Base-by-base conservation (phyloP, 2,888 invertebrate species). In the Aelia acuminata region DNA sequence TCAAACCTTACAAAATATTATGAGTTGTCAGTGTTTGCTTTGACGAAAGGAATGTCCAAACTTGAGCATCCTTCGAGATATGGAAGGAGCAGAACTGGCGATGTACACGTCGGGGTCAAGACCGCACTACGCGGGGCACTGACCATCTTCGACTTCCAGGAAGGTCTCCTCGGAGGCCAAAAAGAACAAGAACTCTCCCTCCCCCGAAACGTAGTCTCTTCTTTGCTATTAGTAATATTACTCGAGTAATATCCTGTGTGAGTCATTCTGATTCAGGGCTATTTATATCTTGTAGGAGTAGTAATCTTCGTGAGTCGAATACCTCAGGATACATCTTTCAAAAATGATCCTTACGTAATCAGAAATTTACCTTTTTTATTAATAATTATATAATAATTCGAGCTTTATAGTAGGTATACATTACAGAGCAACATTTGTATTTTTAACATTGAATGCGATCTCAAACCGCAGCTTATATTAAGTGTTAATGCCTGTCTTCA, bases 81-180 rank as follows among this genome's bases (percentile, higher is more conserved):
- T 70, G 63, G 63, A 70, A 20, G 63, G 57, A 57, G 57, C 0
- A 57, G 57, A 26, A 4, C 3, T 13, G 13, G 3, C 15, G 63
- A 18, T 70, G 35, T 70, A 70, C 63, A 70, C 63, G 63, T 70
- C 15, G 63, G 63, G 63, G 31, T 70, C 63, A 70, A 70, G 63
- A 70, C 31, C 63, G 26, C 26, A 26, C 26, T 26, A 3, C n/a
- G 57, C n/a, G 15, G 57, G 15, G n/a, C 57, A 70, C 31, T 70
- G 63, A 70, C 63, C 63, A 70, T 2, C 26, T 11, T 4, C 4
- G 8, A 13, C 57, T 57, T 57, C 57, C 57, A 57, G 57, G 57
- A 57, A 57, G 57, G 26, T 57, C 57, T 57, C n/a, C n/a, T 57
- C 57, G 13, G 13, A 3, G 15, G 11, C 57, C 31, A 70, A 70